Conservation (phyloP, 2,113 vertebrate genomes). For the Australoheros scitulus region DNA sequence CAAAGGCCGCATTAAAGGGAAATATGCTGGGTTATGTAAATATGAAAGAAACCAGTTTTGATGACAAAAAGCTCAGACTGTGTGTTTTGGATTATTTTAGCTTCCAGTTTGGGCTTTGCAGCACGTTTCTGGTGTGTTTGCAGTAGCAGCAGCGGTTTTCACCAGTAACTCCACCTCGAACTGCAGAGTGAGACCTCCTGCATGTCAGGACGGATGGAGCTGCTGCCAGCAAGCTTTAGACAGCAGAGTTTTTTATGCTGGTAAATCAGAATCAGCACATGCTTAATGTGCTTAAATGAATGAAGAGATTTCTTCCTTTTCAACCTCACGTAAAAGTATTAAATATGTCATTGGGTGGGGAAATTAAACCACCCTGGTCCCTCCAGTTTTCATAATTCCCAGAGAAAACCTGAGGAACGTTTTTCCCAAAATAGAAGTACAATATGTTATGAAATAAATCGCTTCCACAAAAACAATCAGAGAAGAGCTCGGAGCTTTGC, state of each 20-base stretch:
- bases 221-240: not conserved
- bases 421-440: conserved; percentile 19
- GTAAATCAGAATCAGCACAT: not conserved
- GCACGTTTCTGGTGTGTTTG: not conserved
- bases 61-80: not conserved
- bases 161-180: not conserved
- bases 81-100: not conserved
- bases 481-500: conserved; percentile 38
- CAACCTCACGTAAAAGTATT: not conserved
- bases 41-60: not conserved
- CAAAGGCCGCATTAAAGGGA: not conserved
- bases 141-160: not conserved
- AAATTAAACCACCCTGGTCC: not conserved
- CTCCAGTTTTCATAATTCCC: not conserved
- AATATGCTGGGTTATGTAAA: not conserved
- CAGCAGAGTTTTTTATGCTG: not conserved
- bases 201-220: not conserved
- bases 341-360: not conserved
- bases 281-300: not conserved
- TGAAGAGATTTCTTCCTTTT: not conserved
- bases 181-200: not conserved
- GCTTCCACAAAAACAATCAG: conserved; percentile 48
- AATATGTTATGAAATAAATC: conserved; percentile 18
- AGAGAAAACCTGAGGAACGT: not conserved
- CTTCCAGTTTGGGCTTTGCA: not conserved